phyloP scores from a whole-genome alignment of 2,888 invertebrate species.

The Allygus modestus region DNA sequence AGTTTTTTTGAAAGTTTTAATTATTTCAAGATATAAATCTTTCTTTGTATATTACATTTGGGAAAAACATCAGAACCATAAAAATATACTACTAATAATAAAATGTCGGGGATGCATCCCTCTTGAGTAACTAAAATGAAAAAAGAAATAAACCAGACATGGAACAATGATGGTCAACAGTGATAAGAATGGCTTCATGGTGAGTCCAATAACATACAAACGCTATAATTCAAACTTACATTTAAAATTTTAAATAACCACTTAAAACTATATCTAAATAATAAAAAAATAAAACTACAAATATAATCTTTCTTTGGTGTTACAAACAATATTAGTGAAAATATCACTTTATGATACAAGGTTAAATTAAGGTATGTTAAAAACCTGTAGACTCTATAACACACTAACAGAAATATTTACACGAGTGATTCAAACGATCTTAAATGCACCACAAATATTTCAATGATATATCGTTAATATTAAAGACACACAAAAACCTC shows the following conservation, averaged over 20 bases:
- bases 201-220: not conserved
- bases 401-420: conserved; percentile 41
- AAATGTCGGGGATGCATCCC: too few relatives aligned
- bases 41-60: too few relatives aligned
- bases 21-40: too few relatives aligned
- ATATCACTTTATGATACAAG: conserved; percentile 10
- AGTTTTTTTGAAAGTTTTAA: too few relatives aligned
- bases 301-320: conserved; percentile 29
- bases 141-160: too few relatives aligned
- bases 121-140: not conserved
- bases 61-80: too few relatives aligned
- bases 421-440: conserved; percentile 15
- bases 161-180: not conserved
- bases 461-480: conserved; percentile 30
- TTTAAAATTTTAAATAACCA: not conserved
- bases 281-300: conserved; percentile 25
- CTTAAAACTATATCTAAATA: not conserved
- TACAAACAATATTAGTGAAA: conserved; percentile 29
- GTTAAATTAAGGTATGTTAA: conserved; percentile 17
- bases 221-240: not conserved
- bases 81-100: too few relatives aligned
- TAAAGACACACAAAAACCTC: conserved; percentile 29
- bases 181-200: not conserved
- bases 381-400: conserved; percentile 17
- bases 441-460: conserved; percentile 30